Evolutionary conservation across 1,140 invertebrate genomes (phyloP).

Genomic region (Eumeta japonica): DNA sequence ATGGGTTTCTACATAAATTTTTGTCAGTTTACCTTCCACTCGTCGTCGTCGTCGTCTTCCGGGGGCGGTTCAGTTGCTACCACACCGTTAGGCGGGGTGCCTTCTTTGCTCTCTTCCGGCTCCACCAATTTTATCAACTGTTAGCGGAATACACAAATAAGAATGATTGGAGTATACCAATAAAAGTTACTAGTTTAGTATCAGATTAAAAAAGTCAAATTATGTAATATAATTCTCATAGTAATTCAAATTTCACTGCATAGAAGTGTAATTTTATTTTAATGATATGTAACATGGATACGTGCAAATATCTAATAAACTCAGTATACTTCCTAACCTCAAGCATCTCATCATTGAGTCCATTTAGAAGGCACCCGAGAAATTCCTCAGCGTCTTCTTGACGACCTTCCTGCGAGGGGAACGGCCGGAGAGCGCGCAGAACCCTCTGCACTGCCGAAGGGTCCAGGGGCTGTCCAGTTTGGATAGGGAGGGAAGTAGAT

Average conservation of each 20-base stretch:
- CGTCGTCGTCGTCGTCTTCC: slow-evolving; percentile 62
- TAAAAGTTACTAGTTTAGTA: neutral
- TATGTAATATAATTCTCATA: too few species aligned
- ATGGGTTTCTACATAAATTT: too few species aligned
- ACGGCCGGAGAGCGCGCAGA: slow-evolving; percentile 71
- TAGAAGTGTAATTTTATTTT: neutral
- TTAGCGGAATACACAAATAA: too few species aligned
- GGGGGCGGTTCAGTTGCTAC: slow-evolving; percentile 28
- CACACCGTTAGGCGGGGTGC: slow-evolving; percentile 31
- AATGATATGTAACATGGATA: neutral
- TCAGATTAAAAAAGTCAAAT: neutral
- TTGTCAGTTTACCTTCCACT: slow-evolving; percentile 78
- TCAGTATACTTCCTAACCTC: slow-evolving; percentile 60
- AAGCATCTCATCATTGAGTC: slow-evolving; percentile 94
- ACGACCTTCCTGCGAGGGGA: slow-evolving; percentile 71
- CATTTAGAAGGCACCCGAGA: slow-evolving; percentile 86
- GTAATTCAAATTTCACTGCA: neutral
- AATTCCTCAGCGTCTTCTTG: slow-evolving; percentile 97
- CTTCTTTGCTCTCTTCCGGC: slow-evolving; percentile 48
- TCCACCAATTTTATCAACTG: slow-evolving; percentile 70
- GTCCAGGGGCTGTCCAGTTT: slow-evolving; percentile 72
- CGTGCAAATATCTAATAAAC: neutral
- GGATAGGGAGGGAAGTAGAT: slow-evolving; percentile 19
- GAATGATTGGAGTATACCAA: slow-evolving; percentile 1
- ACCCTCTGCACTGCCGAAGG: slow-evolving; percentile 80